Conservation (phyloP, 2,113 vertebrate genomes). For the Ramphastos sulfuratus region DNA sequence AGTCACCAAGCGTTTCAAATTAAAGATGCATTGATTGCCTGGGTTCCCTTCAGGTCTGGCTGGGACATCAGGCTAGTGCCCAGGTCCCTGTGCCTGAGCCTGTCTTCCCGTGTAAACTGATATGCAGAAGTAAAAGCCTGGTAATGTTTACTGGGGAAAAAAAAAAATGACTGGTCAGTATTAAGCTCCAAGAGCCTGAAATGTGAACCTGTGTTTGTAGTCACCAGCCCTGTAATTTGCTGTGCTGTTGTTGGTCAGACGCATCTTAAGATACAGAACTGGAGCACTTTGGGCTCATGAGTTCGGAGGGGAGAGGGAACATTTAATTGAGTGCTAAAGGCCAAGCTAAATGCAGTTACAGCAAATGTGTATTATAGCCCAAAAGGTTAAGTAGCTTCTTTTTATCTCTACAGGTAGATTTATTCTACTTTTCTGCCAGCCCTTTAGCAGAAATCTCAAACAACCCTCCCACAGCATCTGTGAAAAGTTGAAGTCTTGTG, state of each 20-base stretch:
- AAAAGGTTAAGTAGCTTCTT: neutral
- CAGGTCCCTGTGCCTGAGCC: neutral
- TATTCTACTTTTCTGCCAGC: neutral
- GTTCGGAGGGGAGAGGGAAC: neutral
- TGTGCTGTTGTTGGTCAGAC: neutral
- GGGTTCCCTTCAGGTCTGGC: neutral
- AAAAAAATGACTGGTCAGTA: neutral
- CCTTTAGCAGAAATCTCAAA: neutral
- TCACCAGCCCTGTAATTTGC: neutral
- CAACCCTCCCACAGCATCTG: neutral
- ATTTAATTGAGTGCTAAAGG: neutral
- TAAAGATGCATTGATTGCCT: constrained; percentile 1
- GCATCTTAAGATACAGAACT: neutral
- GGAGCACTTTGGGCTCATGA: rapidly evolving
- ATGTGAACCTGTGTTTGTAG: neutral
- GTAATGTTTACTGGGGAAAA: neutral
- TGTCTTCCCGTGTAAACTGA: neutral
- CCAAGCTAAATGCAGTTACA: neutral
- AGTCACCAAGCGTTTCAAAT: constrained; percentile 18
- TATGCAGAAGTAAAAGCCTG: neutral
- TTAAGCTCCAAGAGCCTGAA: constrained; percentile 4
- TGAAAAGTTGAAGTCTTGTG: neutral
- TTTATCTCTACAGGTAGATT: neutral
- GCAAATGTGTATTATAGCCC: neutral
- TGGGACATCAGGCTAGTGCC: neutral